Evolutionary conservation across 1,140 invertebrate genomes (phyloP).

Genomic region (Pseudomyrmex cubaensis): DNA sequence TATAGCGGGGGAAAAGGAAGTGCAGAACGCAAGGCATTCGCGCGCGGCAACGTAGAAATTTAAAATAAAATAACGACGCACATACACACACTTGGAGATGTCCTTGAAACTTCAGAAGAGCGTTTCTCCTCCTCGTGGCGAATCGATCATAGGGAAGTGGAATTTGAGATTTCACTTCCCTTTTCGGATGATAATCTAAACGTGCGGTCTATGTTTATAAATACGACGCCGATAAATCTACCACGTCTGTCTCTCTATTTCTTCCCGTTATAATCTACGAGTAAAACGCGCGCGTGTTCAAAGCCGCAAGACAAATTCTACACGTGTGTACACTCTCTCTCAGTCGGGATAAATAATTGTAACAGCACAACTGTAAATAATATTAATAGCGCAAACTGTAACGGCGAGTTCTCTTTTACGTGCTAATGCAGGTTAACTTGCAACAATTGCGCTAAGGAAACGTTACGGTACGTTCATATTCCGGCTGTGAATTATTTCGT

Average conservation of each 20-base stretch:
- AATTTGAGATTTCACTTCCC: background rate
- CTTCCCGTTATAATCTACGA: conserved; percentile 17
- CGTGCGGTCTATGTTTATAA: background rate
- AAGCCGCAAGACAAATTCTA: background rate
- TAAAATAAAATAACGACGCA: background rate
- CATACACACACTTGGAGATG: background rate
- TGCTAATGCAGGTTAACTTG: conserved; percentile 26
- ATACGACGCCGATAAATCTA: background rate
- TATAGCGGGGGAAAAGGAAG: conserved; percentile 34
- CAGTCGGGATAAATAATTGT: conserved; percentile 36
- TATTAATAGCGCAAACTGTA: conserved; percentile 9
- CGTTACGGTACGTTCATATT: conserved; percentile 39
- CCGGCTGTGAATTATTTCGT: conserved; percentile 46
- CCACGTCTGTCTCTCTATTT: background rate
- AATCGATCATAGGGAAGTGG: background rate
- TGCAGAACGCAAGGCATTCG: conserved; percentile 30
- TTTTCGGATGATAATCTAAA: background rate
- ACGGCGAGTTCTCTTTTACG: conserved; percentile 13
- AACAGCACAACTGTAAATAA: conserved; percentile 6
- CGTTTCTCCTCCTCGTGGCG: background rate
- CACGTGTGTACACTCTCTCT: too few species aligned
- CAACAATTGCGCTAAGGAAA: conserved; percentile 35
- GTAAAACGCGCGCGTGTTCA: background rate
- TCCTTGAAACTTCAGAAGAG: background rate
- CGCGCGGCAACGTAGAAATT: background rate